These are phyloP conservation scores for Sebastolobus alascanus DNA, from an alignment of 2,797 vertebrate species.

Conservation along the genomic window DNA sequence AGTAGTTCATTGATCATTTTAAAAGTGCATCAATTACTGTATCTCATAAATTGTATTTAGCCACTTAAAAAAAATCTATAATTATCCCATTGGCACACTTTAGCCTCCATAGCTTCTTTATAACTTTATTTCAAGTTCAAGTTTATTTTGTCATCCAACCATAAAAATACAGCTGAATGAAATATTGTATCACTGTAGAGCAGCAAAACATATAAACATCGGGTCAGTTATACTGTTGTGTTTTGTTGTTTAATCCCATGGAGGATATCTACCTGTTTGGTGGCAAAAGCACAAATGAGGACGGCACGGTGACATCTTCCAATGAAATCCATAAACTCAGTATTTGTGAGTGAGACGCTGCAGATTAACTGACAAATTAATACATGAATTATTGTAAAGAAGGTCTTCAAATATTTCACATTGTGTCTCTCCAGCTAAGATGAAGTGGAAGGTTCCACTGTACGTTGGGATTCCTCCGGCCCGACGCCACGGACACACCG, in stretches of 20 bases:
- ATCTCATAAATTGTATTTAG: not conserved
- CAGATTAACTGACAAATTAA: not conserved
- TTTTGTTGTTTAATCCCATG: not conserved
- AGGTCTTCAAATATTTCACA: not conserved
- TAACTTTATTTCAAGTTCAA: not conserved
- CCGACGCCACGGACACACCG: slow-evolving; percentile 78
- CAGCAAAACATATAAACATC: not conserved
- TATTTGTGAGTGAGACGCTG: slow-evolving; percentile 72
- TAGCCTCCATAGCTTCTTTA: not conserved
- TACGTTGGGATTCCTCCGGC: slow-evolving; percentile 84
- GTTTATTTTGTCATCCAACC: not conserved
- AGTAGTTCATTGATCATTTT: not conserved
- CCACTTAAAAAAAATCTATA: not conserved
- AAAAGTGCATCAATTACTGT: not conserved
- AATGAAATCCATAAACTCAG: slow-evolving; percentile 87
- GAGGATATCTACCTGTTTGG: slow-evolving; percentile 87
- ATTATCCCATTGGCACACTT: not conserved
- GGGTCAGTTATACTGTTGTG: not conserved
- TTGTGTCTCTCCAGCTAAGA: slow-evolving; percentile 76
- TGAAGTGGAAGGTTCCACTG: slow-evolving; percentile 88
- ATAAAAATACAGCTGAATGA: not conserved
- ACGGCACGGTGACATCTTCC: slow-evolving; percentile 65
- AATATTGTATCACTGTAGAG: not conserved
- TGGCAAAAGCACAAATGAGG: slow-evolving; percentile 64
- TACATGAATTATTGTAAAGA: not conserved